Evolutionary conservation across 2,888 invertebrate species (phyloP).

Genomic region (Parnassius mnemosyne): DNA sequence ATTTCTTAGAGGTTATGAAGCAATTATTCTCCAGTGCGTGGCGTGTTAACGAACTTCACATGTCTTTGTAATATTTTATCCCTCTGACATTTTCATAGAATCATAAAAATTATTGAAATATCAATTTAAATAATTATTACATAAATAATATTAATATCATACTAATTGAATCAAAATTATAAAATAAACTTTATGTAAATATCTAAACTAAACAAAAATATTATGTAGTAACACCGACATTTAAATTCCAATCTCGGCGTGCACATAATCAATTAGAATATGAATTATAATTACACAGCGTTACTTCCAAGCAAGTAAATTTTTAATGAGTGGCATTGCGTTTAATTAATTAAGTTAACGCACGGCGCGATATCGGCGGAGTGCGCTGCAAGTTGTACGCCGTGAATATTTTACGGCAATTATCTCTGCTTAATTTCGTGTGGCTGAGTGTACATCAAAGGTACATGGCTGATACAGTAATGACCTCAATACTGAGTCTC

Average conservation of each 20-base stretch:
- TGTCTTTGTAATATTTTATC: too few relatives aligned
- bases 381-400: neutral
- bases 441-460: slow-evolving; percentile 14
- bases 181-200: too few relatives aligned
- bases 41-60: too few relatives aligned
- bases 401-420: slow-evolving; percentile 1
- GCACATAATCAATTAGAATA: slow-evolving; percentile 12
- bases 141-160: too few relatives aligned
- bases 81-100: too few relatives aligned
- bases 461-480: slow-evolving; percentile 14
- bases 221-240: neutral
- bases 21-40: too few relatives aligned
- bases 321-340: slow-evolving; percentile 15
- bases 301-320: slow-evolving; percentile 3
- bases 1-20: too few relatives aligned
- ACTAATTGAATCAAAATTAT: too few relatives aligned
- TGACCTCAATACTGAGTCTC: slow-evolving; percentile 35
- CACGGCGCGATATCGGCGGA: neutral
- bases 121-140: too few relatives aligned
- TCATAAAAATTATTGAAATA: too few relatives aligned
- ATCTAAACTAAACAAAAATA: too few relatives aligned
- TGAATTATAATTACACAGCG: slow-evolving; percentile 9
- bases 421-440: slow-evolving; percentile 7
- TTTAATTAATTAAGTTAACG: slow-evolving; percentile 13
- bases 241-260: neutral